Evolutionary conservation across 2,888 invertebrate genomes (phyloP), one percentile per base, ranked within the genome.

Genomic region (Mellilla xanthometata): DNA sequence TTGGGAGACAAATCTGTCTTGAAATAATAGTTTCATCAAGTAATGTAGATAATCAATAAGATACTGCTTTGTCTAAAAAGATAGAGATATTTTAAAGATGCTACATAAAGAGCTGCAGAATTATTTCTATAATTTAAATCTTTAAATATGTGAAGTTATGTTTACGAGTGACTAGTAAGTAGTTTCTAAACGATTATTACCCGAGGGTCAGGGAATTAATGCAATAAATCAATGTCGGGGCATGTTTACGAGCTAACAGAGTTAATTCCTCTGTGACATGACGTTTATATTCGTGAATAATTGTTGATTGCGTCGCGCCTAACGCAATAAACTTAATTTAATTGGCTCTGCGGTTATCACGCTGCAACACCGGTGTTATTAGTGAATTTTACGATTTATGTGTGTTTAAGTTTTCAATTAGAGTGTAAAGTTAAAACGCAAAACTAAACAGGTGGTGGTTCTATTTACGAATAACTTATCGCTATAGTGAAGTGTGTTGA

Each of bases 181-280:
- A 76, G 74, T 76, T 82, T 76, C 72, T 68, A 70, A 76, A 81
- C 72, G 72, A 77, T 80, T 74, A 78, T 74, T 66, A 76, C 62
- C 56, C 57, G 68, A 72, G 51, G 45, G 74, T 77, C 71, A 70
- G 60, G 78, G 79, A 81, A 86, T 85, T 85, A 87, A 85, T 78
- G 70, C 71, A 64, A 85, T 86, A 81, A 86, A 87, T 87, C 84
- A 86, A 80, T 79, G 86, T 82, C 83, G 75, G 73, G 78, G 77
- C 80, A 83, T 87, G 85, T 88, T 86, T 87, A 87, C 85, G 85
- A 84, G 85, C 84, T 86, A 85, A 85, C 86, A 83, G 84, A 86
- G 85, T 88, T 86, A 86, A 85, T 86, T 81, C 83, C 83, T 72
- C 62, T 73, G 73, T 80, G 84, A 86, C 86, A 80, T 86, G 86